Evolutionary conservation across 2,113 vertebrate species (phyloP), one percentile per base, ranked within the genome.

Genomic region (Anhinga rufa): DNA sequence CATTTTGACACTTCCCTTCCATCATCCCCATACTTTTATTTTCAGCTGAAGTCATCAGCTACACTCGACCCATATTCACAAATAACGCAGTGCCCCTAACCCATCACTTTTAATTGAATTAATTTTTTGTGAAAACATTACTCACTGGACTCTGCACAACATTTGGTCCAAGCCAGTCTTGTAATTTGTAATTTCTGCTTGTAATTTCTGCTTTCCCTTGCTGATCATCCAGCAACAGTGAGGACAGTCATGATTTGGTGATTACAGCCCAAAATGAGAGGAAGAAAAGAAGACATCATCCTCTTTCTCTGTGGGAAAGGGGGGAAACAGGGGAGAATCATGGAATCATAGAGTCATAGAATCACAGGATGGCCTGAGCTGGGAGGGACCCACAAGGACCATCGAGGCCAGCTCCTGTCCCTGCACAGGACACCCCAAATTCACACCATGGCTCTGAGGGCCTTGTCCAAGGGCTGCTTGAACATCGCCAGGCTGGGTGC

Each of bases 1-100:
- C 57, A 69, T 95, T 96, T 87, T 94, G 90, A 96, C 94, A 80
- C 94, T 93, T 93, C 90, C 81, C 46, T 95, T 96, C 94, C 92
- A 77, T 95, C 93, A 93, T 87, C 21, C 25, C 46, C 54, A 57
- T 28, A 26, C 70, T 91, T 95, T 72, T 42, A 40, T 91, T 96
- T 89, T 75, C 87, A 61, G 40, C 46, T 75, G 62, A 82, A 96
- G n/a, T 75, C 70, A 91, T 80, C 90, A 88, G 58, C 66, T 29
- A 9, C 75, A 32, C 54, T 91, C 91, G 84, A 19, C 34, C 58
- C 54, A 9, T 65, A 21, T 17, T 82, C 90, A 36, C 34, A 77
- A 94, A 52, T 26, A 79, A 85, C 34, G 54, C 48, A 11, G 48
- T 49, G 31, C 46, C 66, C 40, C 28, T 61, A 58, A 7, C 22